Evolutionary conservation across 2,113 vertebrate species (phyloP).

Genomic region (Aptenodytes patagonicus): DNA sequence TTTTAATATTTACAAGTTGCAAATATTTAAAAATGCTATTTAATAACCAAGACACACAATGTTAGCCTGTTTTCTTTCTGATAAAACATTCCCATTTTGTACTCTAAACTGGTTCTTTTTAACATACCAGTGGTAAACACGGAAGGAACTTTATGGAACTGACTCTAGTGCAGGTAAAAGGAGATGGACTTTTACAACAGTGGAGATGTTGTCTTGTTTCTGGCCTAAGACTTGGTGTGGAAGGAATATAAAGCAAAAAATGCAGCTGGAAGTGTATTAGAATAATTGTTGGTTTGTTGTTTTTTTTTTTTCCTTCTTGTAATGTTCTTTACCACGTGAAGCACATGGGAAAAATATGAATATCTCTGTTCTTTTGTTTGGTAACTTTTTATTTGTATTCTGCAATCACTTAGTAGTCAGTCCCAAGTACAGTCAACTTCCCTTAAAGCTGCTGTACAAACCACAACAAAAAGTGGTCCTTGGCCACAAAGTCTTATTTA

Average conservation of each 20-base stretch:
- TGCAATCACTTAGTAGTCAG: not conserved
- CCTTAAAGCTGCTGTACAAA: not conserved
- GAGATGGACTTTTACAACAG: not conserved
- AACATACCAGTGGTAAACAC: not conserved
- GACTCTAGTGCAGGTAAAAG: not conserved
- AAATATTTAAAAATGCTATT: not conserved
- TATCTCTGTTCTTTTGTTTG: constrained; percentile 1
- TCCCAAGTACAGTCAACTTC: not conserved
- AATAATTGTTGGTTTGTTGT: not conserved
- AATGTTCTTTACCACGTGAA: not conserved
- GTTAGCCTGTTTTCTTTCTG: not conserved
- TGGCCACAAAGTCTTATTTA: not conserved
- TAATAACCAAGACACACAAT: not conserved
- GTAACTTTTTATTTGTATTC: not conserved
- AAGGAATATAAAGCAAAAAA: not conserved
- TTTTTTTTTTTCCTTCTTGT: not conserved
- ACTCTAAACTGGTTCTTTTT: not conserved
- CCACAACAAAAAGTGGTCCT: not conserved
- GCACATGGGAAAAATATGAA: not conserved
- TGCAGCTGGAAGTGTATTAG: not conserved
- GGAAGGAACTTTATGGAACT: not conserved
- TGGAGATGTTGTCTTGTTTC: not conserved
- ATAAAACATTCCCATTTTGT: not conserved
- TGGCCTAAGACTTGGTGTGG: not conserved
- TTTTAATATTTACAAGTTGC: not conserved